Conservation (phyloP, 1,140 invertebrate genomes). For the Hylyphantes graminicola region DNA sequence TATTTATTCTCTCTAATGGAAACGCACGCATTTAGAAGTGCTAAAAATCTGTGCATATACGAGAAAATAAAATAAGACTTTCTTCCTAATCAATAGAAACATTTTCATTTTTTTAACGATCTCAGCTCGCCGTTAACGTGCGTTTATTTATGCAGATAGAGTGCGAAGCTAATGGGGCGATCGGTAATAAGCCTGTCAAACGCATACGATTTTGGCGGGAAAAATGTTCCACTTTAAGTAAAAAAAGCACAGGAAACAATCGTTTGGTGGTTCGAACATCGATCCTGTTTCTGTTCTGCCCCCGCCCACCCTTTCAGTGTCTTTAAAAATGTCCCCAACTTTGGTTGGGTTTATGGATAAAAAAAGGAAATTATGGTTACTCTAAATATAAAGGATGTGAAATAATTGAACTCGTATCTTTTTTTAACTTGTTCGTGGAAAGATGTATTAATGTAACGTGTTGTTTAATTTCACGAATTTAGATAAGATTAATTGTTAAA, state of each 20-base stretch:
- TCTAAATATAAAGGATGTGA: too few species aligned
- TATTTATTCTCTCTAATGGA: conserved; percentile 2
- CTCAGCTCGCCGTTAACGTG: not conserved
- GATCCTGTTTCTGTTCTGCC: not conserved
- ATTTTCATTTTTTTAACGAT: conserved; percentile 16
- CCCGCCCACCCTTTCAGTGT: too few species aligned
- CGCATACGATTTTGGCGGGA: not conserved
- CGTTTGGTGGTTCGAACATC: conserved; percentile 10
- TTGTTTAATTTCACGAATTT: too few species aligned
- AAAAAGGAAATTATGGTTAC: too few species aligned
- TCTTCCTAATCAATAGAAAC: conserved; percentile 2
- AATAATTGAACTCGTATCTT: too few species aligned
- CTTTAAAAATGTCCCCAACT: too few species aligned
- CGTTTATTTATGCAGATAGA: conserved; percentile 23
- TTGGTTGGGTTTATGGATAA: too few species aligned
- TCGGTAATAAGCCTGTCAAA: conserved; percentile 37
- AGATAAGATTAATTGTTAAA: too few species aligned
- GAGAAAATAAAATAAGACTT: conserved; percentile 14
- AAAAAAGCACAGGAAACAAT: conserved; percentile 18
- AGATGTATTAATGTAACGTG: too few species aligned
- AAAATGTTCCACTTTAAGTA: conserved; percentile 19
- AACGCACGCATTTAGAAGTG: conserved; percentile 9
- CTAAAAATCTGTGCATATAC: conserved; percentile 7
- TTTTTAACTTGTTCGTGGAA: too few species aligned
- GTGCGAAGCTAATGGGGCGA: conserved; percentile 8